A percentile compares a stretch with the other conserved stretches of the same genome.
Conservation (phyloP, 1,140 invertebrate genomes). For the Bombus cullumanus region DNA sequence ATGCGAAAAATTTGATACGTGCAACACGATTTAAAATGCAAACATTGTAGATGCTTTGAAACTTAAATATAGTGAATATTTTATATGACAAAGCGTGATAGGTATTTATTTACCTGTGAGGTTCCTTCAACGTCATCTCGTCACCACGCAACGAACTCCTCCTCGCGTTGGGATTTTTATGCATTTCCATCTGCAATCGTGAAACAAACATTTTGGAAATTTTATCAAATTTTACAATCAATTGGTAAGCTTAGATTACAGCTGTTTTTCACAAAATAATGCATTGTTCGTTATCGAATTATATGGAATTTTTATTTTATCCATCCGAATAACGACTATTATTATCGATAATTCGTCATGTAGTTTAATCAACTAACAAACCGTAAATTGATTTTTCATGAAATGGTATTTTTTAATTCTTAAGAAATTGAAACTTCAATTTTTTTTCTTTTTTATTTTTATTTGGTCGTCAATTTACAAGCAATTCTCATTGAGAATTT, state of each 20-base stretch:
- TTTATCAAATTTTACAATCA: neutral
- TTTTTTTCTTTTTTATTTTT: too few relatives aligned
- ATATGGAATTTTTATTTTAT: neutral
- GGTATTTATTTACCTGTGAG: constrained; percentile 70
- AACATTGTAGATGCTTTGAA: neutral
- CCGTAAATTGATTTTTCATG: too few relatives aligned
- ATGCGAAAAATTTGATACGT: neutral
- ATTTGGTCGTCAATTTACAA: too few relatives aligned
- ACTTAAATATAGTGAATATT: neutral
- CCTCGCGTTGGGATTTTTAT: constrained; percentile 69
- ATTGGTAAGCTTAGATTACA: too few relatives aligned
- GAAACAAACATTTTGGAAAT: neutral
- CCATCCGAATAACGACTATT: rapidly evolving
- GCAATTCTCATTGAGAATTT: too few relatives aligned
- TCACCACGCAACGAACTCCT: constrained; percentile 67
- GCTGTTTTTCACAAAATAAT: too few relatives aligned
- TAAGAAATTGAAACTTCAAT: too few relatives aligned
- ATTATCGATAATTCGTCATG: neutral
- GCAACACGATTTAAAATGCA: neutral
- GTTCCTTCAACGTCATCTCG: constrained; percentile 71
- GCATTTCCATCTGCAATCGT: constrained; percentile 78
- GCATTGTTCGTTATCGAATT: neutral
- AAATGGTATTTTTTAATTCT: too few relatives aligned
- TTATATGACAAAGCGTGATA: neutral
- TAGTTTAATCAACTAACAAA: neutral